phyloP scores from a whole-genome alignment of 1,140 invertebrate genomes.

The Mactra quadrangularis region DNA sequence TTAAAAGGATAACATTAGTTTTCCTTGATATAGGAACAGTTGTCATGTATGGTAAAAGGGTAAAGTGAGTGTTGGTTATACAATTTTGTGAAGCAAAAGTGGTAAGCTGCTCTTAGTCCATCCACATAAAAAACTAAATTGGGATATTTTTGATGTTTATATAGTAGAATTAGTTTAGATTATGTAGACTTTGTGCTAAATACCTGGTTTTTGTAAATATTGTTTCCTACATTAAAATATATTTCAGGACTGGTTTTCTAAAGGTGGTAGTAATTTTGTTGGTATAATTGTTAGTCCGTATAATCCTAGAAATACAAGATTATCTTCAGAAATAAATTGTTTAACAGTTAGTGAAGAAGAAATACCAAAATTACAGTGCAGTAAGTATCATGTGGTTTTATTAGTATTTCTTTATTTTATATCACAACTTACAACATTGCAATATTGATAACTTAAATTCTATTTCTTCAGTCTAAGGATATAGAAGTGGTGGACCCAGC shows the following conservation, averaged over 20 bases:
- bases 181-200: too few species aligned
- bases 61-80: too few species aligned
- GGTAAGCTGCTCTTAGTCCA: too few species aligned
- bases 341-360: constrained; percentile 75
- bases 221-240: too few species aligned
- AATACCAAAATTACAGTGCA: constrained; percentile 64
- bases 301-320: constrained; percentile 71
- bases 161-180: too few species aligned
- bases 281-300: constrained; percentile 87
- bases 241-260: constrained; percentile 87
- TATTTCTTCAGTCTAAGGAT: neutral
- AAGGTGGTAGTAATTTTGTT: constrained; percentile 85
- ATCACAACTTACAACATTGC: neutral
- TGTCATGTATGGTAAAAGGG: too few species aligned
- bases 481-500: neutral
- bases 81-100: too few species aligned
- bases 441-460: neutral
- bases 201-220: too few species aligned
- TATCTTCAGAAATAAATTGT: constrained; percentile 76
- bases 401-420: neutral
- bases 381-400: constrained; percentile 76
- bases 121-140: too few species aligned
- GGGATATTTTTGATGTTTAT: too few species aligned
- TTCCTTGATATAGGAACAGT: too few species aligned
- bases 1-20: too few species aligned